Conservation (phyloP, 2,888 invertebrate genomes). For the Zygothrica quintamaculata region DNA sequence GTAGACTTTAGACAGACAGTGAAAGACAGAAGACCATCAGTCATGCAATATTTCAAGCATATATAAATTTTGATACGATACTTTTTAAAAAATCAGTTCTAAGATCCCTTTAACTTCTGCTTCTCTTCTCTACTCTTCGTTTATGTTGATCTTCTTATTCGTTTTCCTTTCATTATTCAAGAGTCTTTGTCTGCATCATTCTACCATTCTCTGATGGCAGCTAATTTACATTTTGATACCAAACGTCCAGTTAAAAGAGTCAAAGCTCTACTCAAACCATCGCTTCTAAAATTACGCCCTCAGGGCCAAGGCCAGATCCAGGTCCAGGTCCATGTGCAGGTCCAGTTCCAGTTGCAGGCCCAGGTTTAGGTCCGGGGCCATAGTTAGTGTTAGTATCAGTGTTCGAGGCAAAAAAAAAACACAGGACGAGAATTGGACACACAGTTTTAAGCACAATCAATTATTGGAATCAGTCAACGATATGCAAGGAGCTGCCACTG, state of each 20-base stretch:
- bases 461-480: constrained; percentile 75
- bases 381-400: too few relatives aligned
- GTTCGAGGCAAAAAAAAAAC: constrained; percentile 3
- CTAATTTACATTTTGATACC: constrained; percentile 75
- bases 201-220: constrained; percentile 20
- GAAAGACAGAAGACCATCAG: constrained; percentile 76
- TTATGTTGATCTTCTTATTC: background rate
- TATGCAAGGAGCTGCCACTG: constrained; percentile 62
- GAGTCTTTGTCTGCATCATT: constrained; percentile 14
- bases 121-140: too few relatives aligned
- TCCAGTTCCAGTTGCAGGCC: too few relatives aligned
- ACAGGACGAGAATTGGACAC: constrained; percentile 16
- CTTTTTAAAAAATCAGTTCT: background rate
- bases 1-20: constrained; percentile 19
- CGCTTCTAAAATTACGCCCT: constrained; percentile 71
- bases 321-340: too few relatives aligned
- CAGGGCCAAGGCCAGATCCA: constrained; percentile 28
- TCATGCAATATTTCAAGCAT: constrained; percentile 65
- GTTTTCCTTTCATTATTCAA: background rate
- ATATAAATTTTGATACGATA: constrained; percentile 56
- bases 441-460: constrained; percentile 57
- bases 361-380: too few relatives aligned
- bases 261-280: constrained; percentile 59
- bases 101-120: background rate
- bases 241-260: constrained; percentile 50